phyloP scores from a whole-genome alignment of 2,113 vertebrate species.

The Anseranas semipalmata region DNA sequence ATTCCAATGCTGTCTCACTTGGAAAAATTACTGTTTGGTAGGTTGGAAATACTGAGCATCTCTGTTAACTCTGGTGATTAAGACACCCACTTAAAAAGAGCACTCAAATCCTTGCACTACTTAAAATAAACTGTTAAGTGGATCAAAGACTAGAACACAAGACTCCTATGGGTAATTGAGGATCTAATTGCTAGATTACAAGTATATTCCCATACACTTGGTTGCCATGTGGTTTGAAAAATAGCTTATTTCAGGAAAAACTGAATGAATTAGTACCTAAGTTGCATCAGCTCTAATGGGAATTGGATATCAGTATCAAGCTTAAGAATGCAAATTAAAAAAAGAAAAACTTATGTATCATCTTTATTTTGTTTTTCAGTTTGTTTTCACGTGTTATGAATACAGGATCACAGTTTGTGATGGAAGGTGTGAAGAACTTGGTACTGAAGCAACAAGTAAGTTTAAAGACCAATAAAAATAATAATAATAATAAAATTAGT shows the following conservation, averaged over 20 bases:
- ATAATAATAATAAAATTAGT: neutral
- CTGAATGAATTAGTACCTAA: neutral
- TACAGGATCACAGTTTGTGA: constrained; percentile 96
- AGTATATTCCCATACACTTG: neutral
- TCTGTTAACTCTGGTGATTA: neutral
- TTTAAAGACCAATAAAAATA: neutral
- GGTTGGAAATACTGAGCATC: neutral
- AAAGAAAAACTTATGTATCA: neutral
- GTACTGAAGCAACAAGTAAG: constrained; percentile 96
- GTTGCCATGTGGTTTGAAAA: neutral
- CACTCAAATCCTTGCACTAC: neutral
- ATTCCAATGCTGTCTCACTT: neutral
- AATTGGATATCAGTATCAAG: neutral
- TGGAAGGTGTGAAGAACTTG: constrained; percentile 99
- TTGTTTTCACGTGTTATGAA: constrained; percentile 98
- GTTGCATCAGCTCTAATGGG: neutral
- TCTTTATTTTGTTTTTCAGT: constrained; percentile 74
- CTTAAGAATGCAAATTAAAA: neutral
- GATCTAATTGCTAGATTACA: neutral
- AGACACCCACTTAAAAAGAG: neutral
- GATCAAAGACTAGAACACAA: neutral
- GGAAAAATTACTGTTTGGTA: neutral
- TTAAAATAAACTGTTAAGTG: neutral
- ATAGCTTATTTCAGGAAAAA: neutral
- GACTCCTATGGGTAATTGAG: neutral